phyloP scores from a whole-genome alignment of 2,113 vertebrate species.

The Lampris incognitus region DNA sequence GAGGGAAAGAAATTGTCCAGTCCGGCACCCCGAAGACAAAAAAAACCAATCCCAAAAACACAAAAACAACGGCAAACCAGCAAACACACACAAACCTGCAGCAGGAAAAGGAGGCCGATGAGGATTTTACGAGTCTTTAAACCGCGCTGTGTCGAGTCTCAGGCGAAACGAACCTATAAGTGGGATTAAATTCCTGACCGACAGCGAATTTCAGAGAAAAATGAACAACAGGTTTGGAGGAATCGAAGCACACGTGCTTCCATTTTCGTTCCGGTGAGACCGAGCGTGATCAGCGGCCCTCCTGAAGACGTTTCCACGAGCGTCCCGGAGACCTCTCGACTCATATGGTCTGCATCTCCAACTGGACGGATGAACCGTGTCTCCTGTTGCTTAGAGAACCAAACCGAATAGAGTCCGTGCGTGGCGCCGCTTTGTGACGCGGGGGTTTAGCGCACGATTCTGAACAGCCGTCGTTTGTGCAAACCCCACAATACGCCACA shows the following conservation, averaged over 20 bases:
- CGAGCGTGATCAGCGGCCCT: background rate
- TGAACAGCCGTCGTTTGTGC: too few species aligned
- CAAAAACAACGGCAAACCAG: background rate
- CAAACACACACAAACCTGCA: background rate
- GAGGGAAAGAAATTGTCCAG: too few species aligned
- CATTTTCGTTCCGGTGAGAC: background rate
- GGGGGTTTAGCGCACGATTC: too few species aligned
- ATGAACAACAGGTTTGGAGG: background rate
- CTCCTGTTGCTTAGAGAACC: background rate
- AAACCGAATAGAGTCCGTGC: background rate
- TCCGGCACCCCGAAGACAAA: too few species aligned
- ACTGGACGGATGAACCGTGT: background rate
- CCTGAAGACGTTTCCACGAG: background rate
- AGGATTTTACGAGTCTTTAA: background rate
- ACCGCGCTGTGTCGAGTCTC: too few species aligned
- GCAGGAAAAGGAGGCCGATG: background rate
- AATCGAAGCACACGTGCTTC: slow-evolving; percentile 28
- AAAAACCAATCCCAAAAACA: too few species aligned
- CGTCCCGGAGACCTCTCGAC: background rate
- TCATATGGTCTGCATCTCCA: slow-evolving; percentile 2
- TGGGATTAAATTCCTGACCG: background rate
- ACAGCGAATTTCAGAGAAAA: background rate
- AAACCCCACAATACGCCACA: too few species aligned
- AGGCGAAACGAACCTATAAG: background rate
- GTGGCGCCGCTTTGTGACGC: too few species aligned